A percentile compares a stretch with the other conserved stretches of the same genome.
Evolutionary conservation across 2,113 vertebrate genomes (phyloP).

Genomic region (Seriola rivoliana): DNA sequence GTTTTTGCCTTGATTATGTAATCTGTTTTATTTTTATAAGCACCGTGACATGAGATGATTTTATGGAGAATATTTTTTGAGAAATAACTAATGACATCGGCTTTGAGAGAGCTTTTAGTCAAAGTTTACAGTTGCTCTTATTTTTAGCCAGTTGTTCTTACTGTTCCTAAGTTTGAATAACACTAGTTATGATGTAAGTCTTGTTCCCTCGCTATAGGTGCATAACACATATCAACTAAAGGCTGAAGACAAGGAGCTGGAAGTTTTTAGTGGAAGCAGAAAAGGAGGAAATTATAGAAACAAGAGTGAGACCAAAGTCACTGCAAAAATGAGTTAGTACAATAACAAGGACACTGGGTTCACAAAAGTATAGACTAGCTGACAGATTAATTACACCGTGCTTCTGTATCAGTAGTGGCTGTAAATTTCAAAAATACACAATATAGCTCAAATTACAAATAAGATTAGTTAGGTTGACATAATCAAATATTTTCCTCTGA

Average conservation of each 20-base stretch:
- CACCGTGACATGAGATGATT: constrained; percentile 20
- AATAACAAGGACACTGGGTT: too few species aligned
- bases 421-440: neutral
- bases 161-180: neutral
- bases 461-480: neutral
- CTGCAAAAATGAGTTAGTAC: neutral
- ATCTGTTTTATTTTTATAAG: constrained; percentile 53
- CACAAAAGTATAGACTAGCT: neutral
- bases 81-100: constrained; percentile 26
- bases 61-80: constrained; percentile 9
- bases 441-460: neutral
- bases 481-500: neutral
- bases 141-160: neutral
- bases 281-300: neutral
- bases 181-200: neutral
- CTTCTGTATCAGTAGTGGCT: too few species aligned
- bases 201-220: neutral
- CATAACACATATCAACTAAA: neutral
- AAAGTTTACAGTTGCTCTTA: constrained; percentile 16
- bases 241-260: neutral
- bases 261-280: neutral
- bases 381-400: neutral
- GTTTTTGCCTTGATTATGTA: constrained; percentile 53
- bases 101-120: constrained; percentile 38
- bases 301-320: neutral